Conservation (phyloP, 2,888 invertebrate species). For the Pristionchus arcanus region DNA sequence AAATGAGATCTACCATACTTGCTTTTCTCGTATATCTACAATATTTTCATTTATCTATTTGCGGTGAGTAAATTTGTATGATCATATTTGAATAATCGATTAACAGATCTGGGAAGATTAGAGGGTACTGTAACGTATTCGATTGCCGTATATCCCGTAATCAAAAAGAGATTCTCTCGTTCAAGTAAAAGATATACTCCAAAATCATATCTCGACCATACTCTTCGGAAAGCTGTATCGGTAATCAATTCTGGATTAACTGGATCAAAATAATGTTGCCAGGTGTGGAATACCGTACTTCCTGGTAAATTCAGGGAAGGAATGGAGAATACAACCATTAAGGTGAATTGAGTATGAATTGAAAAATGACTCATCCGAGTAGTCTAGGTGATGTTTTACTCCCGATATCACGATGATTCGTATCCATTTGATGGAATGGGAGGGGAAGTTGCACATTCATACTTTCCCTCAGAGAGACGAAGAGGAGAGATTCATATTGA, state of each 20-base stretch:
- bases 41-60: background rate
- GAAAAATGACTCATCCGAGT: background rate
- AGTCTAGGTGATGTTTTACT: conserved; percentile 66
- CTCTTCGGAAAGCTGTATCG: conserved; percentile 29
- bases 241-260: background rate
- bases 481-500: conserved; percentile 89
- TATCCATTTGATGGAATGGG: conserved; percentile 75
- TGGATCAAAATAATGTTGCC: background rate
- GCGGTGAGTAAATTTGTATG: background rate
- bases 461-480: conserved; percentile 82
- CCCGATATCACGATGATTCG: conserved; percentile 66
- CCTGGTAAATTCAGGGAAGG: conserved; percentile 36
- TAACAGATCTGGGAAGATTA: conserved; percentile 25
- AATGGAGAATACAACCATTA: conserved; percentile 19
- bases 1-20: conserved; percentile 9
- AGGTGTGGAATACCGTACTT: conserved; percentile 38
- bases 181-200: conserved; percentile 44
- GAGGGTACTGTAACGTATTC: conserved; percentile 22
- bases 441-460: conserved; percentile 74
- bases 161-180: conserved; percentile 28
- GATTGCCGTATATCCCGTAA: conserved; percentile 17
- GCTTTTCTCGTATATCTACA: conserved; percentile 14
- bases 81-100: background rate
- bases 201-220: conserved; percentile 40
- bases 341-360: background rate